phyloP scores from a whole-genome alignment of 2,888 invertebrate species.

The Amorpha juglandis region DNA sequence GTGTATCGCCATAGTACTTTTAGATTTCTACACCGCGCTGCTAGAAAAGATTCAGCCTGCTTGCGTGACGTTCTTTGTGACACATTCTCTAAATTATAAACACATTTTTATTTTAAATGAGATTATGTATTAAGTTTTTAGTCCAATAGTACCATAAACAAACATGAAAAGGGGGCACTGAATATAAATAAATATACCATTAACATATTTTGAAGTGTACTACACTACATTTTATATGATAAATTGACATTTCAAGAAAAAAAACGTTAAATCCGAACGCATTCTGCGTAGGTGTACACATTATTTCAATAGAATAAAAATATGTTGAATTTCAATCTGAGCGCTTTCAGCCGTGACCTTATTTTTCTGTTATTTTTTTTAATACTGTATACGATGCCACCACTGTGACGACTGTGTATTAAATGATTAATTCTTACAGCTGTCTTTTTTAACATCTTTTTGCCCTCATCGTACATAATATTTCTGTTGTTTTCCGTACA shows the following conservation, averaged over 20 bases:
- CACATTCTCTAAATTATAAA: no score
- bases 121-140: no score
- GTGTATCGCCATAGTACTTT: no score
- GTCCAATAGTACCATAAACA: neutral
- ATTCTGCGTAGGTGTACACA: neutral
- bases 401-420: no score
- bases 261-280: neutral
- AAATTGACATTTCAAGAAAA: neutral
- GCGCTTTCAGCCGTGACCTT: slow-evolving; percentile 2
- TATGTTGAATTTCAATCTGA: neutral
- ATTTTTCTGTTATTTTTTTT: neutral
- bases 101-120: no score
- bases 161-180: neutral
- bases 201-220: neutral
- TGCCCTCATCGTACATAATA: neutral
- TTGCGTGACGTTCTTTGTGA: no score
- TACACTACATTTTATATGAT: neutral
- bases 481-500: neutral
- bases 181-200: neutral
- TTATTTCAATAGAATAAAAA: no score
- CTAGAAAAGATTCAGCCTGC: no score
- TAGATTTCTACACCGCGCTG: no score
- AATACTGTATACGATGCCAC: slow-evolving; percentile 39
- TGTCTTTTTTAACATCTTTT: neutral
- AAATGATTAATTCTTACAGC: neutral